Conservation (phyloP, 2,888 invertebrate species). For the Arge pagana region DNA sequence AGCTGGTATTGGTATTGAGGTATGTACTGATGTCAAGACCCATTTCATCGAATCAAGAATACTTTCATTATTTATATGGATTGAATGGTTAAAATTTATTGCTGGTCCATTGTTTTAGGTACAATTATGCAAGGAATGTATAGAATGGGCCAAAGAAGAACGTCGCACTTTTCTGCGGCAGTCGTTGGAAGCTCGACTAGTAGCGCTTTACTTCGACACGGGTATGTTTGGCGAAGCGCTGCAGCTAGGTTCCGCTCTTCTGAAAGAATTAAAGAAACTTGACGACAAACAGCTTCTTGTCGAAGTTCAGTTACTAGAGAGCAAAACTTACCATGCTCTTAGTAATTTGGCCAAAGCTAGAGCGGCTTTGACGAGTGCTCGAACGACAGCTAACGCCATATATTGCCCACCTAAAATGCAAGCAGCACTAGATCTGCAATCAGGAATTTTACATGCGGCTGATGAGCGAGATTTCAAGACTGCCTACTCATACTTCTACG, state of each 20-base stretch:
- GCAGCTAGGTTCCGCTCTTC: conserved; percentile 80
- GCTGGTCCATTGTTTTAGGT: conserved; percentile 56
- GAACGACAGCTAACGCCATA: conserved; percentile 99
- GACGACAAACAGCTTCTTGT: conserved; percentile 99
- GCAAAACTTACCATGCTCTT: conserved; percentile 97
- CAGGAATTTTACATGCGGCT: conserved; percentile 98
- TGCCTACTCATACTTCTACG: conserved; percentile 99
- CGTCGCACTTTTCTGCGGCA: conserved; percentile 96
- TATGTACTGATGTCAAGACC: conserved; percentile 40
- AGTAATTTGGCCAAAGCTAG: conserved; percentile 95
- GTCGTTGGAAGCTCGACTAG: conserved; percentile 90
- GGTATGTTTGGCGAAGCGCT: conserved; percentile 88
- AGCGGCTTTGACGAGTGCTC: conserved; percentile 95
- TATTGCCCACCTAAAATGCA: conserved; percentile 99
- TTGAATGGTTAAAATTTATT: too few species aligned
- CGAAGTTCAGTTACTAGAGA: conserved; percentile 96
- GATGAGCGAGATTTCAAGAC: conserved; percentile 99
- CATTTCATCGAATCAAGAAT: background rate
- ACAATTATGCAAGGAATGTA: conserved; percentile 94
- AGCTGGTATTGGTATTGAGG: conserved; percentile 93
- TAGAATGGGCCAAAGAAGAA: conserved; percentile 99
- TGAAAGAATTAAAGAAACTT: conserved; percentile 96
- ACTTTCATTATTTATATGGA: conserved; percentile 1
- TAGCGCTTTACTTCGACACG: conserved; percentile 93
- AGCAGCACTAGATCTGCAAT: conserved; percentile 95